phyloP scores from a whole-genome alignment of 2,888 invertebrate genomes.

The Anagyrus pseudococci region DNA sequence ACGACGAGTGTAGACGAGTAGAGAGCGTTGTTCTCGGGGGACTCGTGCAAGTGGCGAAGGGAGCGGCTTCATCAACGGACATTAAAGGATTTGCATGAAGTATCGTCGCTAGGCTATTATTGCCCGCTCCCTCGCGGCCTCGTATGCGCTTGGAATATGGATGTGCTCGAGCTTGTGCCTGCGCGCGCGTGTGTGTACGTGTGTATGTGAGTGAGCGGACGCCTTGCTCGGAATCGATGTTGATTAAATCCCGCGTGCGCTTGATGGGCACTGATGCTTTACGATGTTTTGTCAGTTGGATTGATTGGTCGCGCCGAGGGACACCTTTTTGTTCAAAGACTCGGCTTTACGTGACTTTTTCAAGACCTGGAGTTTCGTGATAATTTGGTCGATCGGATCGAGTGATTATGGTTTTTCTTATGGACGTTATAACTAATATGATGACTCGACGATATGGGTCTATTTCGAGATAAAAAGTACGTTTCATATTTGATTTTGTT shows the following conservation, averaged over 20 bases:
- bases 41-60: constrained; percentile 50
- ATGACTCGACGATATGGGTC: too few species aligned
- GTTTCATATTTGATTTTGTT: too few species aligned
- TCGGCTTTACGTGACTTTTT: not conserved
- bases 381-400: not conserved
- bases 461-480: too few species aligned
- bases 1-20: not conserved
- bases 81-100: constrained; percentile 62
- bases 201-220: not conserved
- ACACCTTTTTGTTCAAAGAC: not conserved
- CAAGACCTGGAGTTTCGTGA: not conserved
- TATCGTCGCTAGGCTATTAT: constrained; percentile 55
- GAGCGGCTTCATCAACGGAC: constrained; percentile 59
- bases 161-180: too few species aligned
- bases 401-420: not conserved
- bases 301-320: constrained; percentile 21
- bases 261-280: not conserved
- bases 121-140: constrained; percentile 48
- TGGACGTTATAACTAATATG: too few species aligned
- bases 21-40: constrained; percentile 48
- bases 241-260: constrained; percentile 18
- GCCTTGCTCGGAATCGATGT: not conserved
- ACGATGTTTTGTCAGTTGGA: constrained; percentile 19
- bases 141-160: too few species aligned
- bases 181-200: not conserved